A percentile compares a stretch with the other conserved stretches of the same genome.
phyloP scores from a whole-genome alignment of 2,888 invertebrate species.

The Aleiodes testaceus region DNA sequence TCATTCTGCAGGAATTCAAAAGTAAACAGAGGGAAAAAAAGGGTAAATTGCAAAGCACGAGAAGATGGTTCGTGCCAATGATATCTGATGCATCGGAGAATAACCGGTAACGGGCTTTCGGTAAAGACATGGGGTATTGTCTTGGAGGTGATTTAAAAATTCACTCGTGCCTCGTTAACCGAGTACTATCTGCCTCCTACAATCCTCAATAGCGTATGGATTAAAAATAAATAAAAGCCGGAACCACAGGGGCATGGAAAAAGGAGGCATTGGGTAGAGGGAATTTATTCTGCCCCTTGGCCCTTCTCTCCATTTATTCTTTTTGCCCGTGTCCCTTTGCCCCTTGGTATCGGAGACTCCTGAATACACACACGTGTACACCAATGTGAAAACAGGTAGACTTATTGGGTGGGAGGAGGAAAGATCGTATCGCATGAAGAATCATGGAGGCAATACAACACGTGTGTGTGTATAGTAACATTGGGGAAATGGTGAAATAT shows the following conservation, averaged over 20 bases:
- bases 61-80: conserved; percentile 58
- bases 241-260: conserved; percentile 44
- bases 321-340: conserved; percentile 38
- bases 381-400: conserved; percentile 37
- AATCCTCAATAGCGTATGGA: conserved; percentile 54
- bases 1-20: neutral
- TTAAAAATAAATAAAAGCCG: conserved; percentile 48
- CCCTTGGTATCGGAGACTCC: conserved; percentile 40
- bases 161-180: conserved; percentile 72
- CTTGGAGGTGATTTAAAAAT: conserved; percentile 70
- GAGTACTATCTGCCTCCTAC: conserved; percentile 62
- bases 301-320: conserved; percentile 43
- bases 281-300: conserved; percentile 50
- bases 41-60: conserved; percentile 48
- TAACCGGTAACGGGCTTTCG: conserved; percentile 68
- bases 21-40: conserved; percentile 21
- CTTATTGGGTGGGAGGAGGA: conserved; percentile 47
- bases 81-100: conserved; percentile 69
- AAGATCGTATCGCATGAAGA: conserved; percentile 20
- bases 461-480: conserved; percentile 1
- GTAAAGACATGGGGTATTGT: conserved; percentile 63
- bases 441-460: conserved; percentile 8
- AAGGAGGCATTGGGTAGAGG: conserved; percentile 30
- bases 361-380: conserved; percentile 35
- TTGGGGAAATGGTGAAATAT: too few relatives aligned